Evolutionary conservation across 2,888 invertebrate species (phyloP).

Genomic region (Choristoneura rosaceana): DNA sequence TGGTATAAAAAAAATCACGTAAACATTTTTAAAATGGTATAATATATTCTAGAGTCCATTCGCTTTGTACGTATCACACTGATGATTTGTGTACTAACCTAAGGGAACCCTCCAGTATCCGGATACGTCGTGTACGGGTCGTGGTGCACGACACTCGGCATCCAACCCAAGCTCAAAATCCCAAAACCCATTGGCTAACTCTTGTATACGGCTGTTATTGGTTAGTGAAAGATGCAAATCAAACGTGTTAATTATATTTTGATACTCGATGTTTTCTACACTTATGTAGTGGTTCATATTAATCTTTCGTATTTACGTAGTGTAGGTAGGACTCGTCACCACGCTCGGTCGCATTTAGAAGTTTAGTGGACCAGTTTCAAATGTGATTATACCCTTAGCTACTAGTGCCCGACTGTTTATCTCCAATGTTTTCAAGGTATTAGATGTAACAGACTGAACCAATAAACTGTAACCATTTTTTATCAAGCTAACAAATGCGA

Average conservation of each 20-base stretch:
- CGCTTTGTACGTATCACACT: conserved; percentile 7
- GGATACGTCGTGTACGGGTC: conserved; percentile 41
- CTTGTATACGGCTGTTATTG: conserved; percentile 84
- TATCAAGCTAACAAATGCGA: conserved; percentile 65
- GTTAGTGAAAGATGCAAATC: conserved; percentile 83
- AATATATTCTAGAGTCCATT: conserved; percentile 5
- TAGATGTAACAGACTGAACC: conserved; percentile 41
- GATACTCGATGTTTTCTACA: conserved; percentile 85
- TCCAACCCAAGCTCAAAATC: conserved; percentile 71
- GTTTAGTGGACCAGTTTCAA: conserved; percentile 54
- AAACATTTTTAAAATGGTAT: not conserved
- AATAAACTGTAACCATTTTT: conserved; percentile 41
- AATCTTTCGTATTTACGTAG: conserved; percentile 72
- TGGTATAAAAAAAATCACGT: not conserved
- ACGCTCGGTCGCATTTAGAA: conserved; percentile 72
- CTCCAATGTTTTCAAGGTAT: conserved; percentile 22
- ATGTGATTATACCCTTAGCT: conserved; percentile 37
- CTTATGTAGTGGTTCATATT: conserved; percentile 74
- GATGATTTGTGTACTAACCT: conserved; percentile 10
- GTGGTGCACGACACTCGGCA: conserved; percentile 70
- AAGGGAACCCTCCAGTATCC: conserved; percentile 23
- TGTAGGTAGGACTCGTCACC: conserved; percentile 68
- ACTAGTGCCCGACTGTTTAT: conserved; percentile 28
- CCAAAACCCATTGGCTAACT: conserved; percentile 81
- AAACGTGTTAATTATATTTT: conserved; percentile 84